Evolutionary conservation across 2,888 invertebrate genomes (phyloP).

Genomic region (Pyrochroa serraticornis): DNA sequence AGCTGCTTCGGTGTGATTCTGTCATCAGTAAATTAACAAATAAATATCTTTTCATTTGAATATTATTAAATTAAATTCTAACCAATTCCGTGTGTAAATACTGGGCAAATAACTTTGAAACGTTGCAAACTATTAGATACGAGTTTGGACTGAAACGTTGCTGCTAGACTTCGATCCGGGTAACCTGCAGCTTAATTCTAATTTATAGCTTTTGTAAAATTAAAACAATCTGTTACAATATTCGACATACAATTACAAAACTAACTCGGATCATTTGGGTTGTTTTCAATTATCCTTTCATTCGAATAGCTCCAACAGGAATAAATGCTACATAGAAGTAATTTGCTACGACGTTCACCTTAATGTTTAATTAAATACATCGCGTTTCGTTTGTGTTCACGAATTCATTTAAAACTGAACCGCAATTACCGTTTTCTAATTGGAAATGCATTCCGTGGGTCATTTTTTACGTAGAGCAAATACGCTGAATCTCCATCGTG

Average conservation of each 20-base stretch:
- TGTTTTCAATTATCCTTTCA: conserved; percentile 26
- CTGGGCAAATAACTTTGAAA: too few species aligned
- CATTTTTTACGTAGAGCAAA: conserved; percentile 27
- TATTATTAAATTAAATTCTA: too few species aligned
- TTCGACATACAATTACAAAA: conserved; percentile 40
- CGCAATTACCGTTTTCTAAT: conserved; percentile 14
- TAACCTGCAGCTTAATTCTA: conserved; percentile 37
- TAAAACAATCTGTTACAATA: conserved; percentile 44
- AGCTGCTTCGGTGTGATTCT: too few species aligned
- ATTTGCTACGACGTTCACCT: conserved; percentile 11
- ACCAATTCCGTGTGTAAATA: too few species aligned
- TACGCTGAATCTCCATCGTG: conserved; percentile 27
- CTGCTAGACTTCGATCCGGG: conserved; percentile 17
- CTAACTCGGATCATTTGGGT: conserved; percentile 34
- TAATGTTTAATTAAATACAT: neutral
- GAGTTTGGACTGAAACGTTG: conserved; percentile 24
- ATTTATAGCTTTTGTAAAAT: conserved; percentile 42
- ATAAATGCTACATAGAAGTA: conserved; percentile 10
- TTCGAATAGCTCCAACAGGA: conserved; percentile 12
- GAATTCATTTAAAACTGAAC: neutral
- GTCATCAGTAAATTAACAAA: too few species aligned
- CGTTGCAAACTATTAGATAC: neutral
- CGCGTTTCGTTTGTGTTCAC: too few species aligned
- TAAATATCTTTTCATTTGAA: too few species aligned
- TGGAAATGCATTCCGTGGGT: conserved; percentile 24